Evolutionary conservation across 2,797 vertebrate genomes (phyloP).

Genomic region (Capromys pilorides): DNA sequence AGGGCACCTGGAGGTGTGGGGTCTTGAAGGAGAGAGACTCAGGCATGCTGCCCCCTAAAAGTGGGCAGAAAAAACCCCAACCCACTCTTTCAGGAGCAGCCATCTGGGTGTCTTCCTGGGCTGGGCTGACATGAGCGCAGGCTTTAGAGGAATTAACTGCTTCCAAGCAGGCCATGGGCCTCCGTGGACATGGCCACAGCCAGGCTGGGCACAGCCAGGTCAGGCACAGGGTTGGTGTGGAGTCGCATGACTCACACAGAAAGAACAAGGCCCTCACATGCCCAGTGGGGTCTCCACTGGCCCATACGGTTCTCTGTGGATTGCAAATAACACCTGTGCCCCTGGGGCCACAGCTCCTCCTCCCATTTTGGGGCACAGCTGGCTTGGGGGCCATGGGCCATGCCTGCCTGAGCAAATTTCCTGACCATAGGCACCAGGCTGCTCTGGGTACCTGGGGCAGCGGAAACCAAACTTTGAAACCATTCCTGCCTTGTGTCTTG

Average conservation of each 20-base stretch:
- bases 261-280: background rate
- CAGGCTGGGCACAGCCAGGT: background rate
- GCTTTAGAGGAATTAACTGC: background rate
- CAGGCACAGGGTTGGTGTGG: background rate
- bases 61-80: background rate
- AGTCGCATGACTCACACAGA: background rate
- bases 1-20: background rate
- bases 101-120: background rate
- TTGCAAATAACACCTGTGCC: background rate
- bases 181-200: background rate
- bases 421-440: too few relatives aligned
- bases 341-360: background rate
- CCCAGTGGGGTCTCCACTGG: background rate
- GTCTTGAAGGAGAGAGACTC: background rate
- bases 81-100: background rate
- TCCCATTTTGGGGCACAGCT: background rate
- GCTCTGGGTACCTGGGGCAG: background rate
- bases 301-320: background rate
- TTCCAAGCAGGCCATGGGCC: background rate
- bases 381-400: background rate
- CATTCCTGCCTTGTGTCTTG: background rate
- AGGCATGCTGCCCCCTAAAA: background rate
- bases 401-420: rapidly evolving
- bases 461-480: background rate
- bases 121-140: background rate